Conservation (phyloP, 2,888 invertebrate species). For the Melieria crassipennis region DNA sequence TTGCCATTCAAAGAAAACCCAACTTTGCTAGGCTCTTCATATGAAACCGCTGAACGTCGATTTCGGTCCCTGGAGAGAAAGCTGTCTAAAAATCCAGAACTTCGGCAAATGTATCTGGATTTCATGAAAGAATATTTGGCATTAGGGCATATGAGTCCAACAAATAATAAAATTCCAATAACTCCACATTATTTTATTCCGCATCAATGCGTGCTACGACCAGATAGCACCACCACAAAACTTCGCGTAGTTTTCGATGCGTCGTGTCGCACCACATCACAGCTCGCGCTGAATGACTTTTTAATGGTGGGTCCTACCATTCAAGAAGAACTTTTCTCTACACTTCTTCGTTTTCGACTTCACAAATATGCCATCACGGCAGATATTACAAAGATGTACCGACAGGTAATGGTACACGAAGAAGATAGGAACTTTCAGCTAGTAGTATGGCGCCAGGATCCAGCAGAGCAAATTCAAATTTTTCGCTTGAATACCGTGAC, state of each 20-base stretch:
- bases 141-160: constrained; percentile 37
- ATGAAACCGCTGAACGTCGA: not conserved
- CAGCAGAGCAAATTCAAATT: not conserved
- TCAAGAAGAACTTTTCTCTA: too few species aligned
- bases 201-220: constrained; percentile 23
- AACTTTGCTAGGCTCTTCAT: constrained; percentile 21
- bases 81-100: constrained; percentile 29
- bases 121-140: constrained; percentile 39
- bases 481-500: not conserved
- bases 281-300: constrained; percentile 34
- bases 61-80: constrained; percentile 37
- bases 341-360: constrained; percentile 4
- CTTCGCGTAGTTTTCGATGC: constrained; percentile 26
- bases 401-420: constrained; percentile 23
- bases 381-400: constrained; percentile 14
- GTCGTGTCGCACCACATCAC: constrained; percentile 19
- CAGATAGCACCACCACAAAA: constrained; percentile 18
- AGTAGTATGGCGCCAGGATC: constrained; percentile 16
- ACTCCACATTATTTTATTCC: constrained; percentile 32
- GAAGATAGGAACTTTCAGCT: constrained; percentile 25
- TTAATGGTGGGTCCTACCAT: constrained; percentile 32
- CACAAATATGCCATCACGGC: constrained; percentile 6
- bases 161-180: constrained; percentile 14
- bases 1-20: constrained; percentile 35
- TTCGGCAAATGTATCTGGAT: constrained; percentile 30